phyloP scores from a whole-genome alignment of 2,888 invertebrate species.

The Aporophyla lueneburgensis region DNA sequence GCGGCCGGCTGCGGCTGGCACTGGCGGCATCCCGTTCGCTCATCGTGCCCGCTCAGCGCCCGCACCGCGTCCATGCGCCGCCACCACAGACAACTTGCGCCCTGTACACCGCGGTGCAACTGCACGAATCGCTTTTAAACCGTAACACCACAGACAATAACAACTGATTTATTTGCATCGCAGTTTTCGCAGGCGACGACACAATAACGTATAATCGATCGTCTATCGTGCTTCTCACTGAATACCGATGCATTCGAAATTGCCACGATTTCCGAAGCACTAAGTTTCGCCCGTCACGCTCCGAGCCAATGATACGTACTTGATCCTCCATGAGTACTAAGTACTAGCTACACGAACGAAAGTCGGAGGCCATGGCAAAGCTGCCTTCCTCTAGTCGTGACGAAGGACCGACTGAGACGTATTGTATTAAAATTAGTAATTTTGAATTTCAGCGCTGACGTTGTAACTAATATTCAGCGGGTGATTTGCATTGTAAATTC shows the following conservation, averaged over 20 bases:
- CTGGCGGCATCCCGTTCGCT: conserved; percentile 79
- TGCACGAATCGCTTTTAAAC: conserved; percentile 83
- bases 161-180: conserved; percentile 84
- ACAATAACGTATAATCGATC: conserved; percentile 84
- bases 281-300: conserved; percentile 74
- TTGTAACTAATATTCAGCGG: conserved; percentile 89
- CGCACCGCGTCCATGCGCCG: conserved; percentile 77
- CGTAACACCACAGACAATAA: conserved; percentile 84
- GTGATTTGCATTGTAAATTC: conserved; percentile 90
- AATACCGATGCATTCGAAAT: conserved; percentile 77
- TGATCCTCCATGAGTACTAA: conserved; percentile 85
- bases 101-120: conserved; percentile 79
- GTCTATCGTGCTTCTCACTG: conserved; percentile 81
- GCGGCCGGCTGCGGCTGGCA: conserved; percentile 77
- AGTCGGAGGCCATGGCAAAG: conserved; percentile 81
- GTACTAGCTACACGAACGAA: conserved; percentile 73
- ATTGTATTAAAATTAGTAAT: conserved; percentile 90
- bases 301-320: conserved; percentile 83
- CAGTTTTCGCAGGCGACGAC: conserved; percentile 82
- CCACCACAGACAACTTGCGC: conserved; percentile 78
- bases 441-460: conserved; percentile 89
- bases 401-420: conserved; percentile 88
- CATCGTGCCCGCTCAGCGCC: conserved; percentile 71
- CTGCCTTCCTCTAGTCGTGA: conserved; percentile 86
- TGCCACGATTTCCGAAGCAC: conserved; percentile 74